Evolutionary conservation across 2,888 invertebrate species (phyloP), one percentile per base, ranked within the genome.

Genomic region (Hyposoter didymator): DNA sequence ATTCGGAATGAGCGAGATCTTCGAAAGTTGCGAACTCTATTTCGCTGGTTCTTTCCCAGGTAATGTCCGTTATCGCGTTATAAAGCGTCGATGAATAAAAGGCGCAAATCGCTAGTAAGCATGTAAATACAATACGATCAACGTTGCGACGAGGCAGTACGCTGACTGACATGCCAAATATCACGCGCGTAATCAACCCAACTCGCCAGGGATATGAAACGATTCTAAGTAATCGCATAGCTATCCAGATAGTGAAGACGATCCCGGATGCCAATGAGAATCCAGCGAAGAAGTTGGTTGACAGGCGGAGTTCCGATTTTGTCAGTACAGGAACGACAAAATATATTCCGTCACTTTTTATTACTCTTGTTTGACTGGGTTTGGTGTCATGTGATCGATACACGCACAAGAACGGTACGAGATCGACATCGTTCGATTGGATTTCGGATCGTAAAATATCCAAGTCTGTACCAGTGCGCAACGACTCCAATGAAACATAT

Each of bases 1-100:
- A 64, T 6, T 78, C 81, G 14, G 87, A 84, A 0, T 83, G 28
- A 22, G 86, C 87, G 4, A 89, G 74, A 66, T 87, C 87, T 0
- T 73, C 52, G 28, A 85, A 84, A 8, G 75, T 79, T 6, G 32
- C 4, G 6, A 87, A 82, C 1, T 78, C 55, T 47, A 66, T 62
- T 49, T 82, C 80, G 2, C 8, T 45, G 3, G 52, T 55, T 0
- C 17, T 62, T 19, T 67, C 43, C 10, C 84, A 49, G n/a, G 73
- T 84, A 17, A 85, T 45, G n/a, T 83, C 22, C 6, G 85, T 87
- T 17, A 89, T 64, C n/a, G 81, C 62, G 7, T 62, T 78, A 43
- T 87, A 88, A 62, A 88, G 84, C n/a, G 67, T 64, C 2, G 67
- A 67, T 22, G 67, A 67, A 45, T 67, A 67, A 19, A 19, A 52